Percentiles rank a stretch among this genome's conserved stretches.
These are phyloP conservation scores for Gari tellinella DNA, from an alignment of 2,888 invertebrate species.

Conservation along the genomic window DNA sequence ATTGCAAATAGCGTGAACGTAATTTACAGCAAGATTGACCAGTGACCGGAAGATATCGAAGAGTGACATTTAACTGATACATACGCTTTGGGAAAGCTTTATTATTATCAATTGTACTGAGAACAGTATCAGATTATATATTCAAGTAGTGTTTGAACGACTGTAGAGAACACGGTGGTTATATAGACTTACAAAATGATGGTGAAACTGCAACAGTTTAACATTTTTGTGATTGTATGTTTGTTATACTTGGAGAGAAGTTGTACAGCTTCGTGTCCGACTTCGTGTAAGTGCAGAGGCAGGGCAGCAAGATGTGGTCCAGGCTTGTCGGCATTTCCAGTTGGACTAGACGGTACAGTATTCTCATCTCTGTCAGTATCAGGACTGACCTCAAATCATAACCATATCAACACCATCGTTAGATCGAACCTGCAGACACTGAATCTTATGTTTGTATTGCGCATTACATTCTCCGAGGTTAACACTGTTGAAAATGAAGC, in stretches of 20 bases:
- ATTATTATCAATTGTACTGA: no score
- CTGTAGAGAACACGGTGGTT: no score
- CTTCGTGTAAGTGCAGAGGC: slow-evolving; percentile 30
- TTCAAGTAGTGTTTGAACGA: no score
- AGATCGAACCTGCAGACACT: slow-evolving; percentile 37
- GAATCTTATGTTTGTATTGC: slow-evolving; percentile 32
- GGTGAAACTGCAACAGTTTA: slow-evolving; percentile 32
- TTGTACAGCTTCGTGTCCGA: slow-evolving; percentile 31
- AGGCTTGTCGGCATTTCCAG: slow-evolving; percentile 31
- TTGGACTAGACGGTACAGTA: slow-evolving; percentile 16
- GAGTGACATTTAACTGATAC: no score
- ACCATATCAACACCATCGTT: slow-evolving; percentile 23
- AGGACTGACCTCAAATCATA: slow-evolving; percentile 24
- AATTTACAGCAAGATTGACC: no score
- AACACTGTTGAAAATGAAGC: slow-evolving; percentile 40
- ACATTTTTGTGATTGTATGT: slow-evolving; percentile 19
- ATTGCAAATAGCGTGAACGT: no score
- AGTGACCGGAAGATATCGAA: no score
- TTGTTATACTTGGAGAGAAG: slow-evolving; percentile 16
- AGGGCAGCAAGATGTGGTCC: slow-evolving; percentile 20
- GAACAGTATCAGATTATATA: no score
- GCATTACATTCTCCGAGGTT: slow-evolving; percentile 44
- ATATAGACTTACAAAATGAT: slow-evolving; percentile 7
- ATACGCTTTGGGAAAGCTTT: no score
- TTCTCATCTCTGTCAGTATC: slow-evolving; percentile 14